Evolutionary conservation across 2,797 vertebrate species (phyloP), one percentile per base, ranked within the genome.

Genomic region (Clarias platycephalus): DNA sequence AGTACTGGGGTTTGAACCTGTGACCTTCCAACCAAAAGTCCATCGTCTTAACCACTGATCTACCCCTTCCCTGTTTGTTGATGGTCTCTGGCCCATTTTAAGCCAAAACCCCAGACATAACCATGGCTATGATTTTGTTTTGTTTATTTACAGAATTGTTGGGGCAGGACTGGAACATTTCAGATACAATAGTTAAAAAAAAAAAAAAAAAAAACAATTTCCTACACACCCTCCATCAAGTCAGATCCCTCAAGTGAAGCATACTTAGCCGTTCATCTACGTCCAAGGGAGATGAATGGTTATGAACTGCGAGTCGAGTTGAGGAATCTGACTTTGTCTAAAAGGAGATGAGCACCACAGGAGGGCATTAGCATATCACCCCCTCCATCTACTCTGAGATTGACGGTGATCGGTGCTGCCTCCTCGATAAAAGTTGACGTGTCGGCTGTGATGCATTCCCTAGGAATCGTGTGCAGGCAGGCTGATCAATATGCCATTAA

Each of bases 401-500:
- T 31, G 82, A 87, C 80, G 87, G 84, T 31, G 83, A 87, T 86
- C 83, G 64, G 81, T 28, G 22, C 16, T 55, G 82, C 68, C 63
- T 16, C 68, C 86, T 86, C 81, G 78, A 82, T 84, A 80, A 83
- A 85, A 82, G 68, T 74, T 82, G 81, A 85, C 34, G 28, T 82
- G 87, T 80, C 58, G 10, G 49, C 83, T 77, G 77, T 58, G 86
- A 86, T 83, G 85, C 83, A 28, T 87, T 87, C 75, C 60, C 84
- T 75, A 84, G 85, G 81, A 87, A 90, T 88, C 86, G 66, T 79
- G 82, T 84, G 83, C 68, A 70, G 77, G 68, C 85, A 26, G 63
- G 37, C 77, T 77, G 81, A 88, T 90, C 86, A 84, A 87, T 90
- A 87, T 44, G 76, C 82, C 86, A 87, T 90, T 90, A 86, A 88